These are phyloP conservation scores for Xiphophorus birchmanni DNA, from an alignment of 2,797 vertebrate genomes.

Conservation along the genomic window DNA sequence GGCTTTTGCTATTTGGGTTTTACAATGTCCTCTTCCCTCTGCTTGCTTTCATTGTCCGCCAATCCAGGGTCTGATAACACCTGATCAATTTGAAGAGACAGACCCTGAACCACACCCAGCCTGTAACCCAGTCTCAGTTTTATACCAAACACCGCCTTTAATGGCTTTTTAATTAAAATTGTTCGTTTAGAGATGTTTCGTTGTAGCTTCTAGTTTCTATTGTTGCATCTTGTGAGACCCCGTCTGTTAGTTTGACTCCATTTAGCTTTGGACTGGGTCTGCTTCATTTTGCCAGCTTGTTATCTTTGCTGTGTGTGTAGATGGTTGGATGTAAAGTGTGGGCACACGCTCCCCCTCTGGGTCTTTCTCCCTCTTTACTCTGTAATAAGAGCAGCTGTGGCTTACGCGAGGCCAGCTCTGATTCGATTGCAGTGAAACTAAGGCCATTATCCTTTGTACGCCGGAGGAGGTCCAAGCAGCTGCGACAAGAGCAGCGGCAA, in stretches of 20 bases:
- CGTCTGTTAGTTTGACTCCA: conserved; percentile 28
- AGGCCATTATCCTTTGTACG: conserved; percentile 67
- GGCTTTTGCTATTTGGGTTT: conserved; percentile 16
- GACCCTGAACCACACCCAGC: conserved; percentile 52
- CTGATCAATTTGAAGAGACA: conserved; percentile 23
- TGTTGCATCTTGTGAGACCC: conserved; percentile 40
- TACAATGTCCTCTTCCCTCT: conserved; percentile 3
- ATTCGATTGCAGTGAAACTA: conserved; percentile 79
- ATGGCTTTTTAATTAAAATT: conserved; percentile 47
- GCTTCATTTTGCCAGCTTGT: conserved; percentile 33
- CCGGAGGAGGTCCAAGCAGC: conserved; percentile 54
- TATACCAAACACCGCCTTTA: conserved; percentile 39
- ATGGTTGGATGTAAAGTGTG: conserved; percentile 23
- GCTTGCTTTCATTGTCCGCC: conserved; percentile 10
- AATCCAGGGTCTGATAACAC: conserved; percentile 11
- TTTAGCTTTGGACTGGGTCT: conserved; percentile 29
- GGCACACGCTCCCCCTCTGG: conserved; percentile 22
- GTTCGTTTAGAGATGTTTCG: neutral
- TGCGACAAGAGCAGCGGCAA: conserved; percentile 51
- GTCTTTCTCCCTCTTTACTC: conserved; percentile 57
- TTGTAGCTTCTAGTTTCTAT: neutral
- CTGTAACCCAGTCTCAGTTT: conserved; percentile 23
- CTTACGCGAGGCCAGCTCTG: conserved; percentile 65
- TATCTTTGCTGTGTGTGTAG: conserved; percentile 16
- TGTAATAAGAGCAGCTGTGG: conserved; percentile 83